phyloP scores from a whole-genome alignment of 1,140 invertebrate genomes.

The Aphidius ervi region DNA sequence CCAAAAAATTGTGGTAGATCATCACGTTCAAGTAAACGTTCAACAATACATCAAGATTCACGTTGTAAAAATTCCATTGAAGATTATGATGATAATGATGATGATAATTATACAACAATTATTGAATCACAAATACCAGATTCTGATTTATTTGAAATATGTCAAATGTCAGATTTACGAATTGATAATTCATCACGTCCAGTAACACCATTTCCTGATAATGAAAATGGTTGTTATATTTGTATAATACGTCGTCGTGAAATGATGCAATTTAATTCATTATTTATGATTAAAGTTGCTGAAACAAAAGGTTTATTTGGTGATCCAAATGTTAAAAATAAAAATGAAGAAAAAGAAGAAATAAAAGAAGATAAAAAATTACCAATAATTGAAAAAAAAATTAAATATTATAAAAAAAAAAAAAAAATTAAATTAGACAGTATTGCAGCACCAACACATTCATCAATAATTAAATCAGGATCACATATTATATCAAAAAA shows the following conservation, averaged over 20 bases:
- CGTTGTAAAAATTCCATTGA: slow-evolving; percentile 8
- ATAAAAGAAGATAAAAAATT: slow-evolving; percentile 23
- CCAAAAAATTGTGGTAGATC: slow-evolving; percentile 12
- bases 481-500: slow-evolving; percentile 11
- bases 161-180: slow-evolving; percentile 36
- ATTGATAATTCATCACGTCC: slow-evolving; percentile 26
- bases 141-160: slow-evolving; percentile 67
- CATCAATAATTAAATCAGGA: slow-evolving; percentile 40
- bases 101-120: slow-evolving; percentile 10
- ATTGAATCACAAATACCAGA: slow-evolving; percentile 57
- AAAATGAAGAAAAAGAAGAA: slow-evolving; percentile 27
- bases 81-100: slow-evolving; percentile 22
- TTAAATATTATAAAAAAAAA: slow-evolving; percentile 28
- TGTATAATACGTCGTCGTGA: slow-evolving; percentile 68
- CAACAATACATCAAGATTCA: slow-evolving; percentile 15
- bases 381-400: slow-evolving; percentile 16
- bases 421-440: slow-evolving; percentile 43
- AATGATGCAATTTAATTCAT: slow-evolving; percentile 69
- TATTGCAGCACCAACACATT: slow-evolving; percentile 53
- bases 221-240: slow-evolving; percentile 65
- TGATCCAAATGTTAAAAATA: slow-evolving; percentile 36
- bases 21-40: slow-evolving; percentile 21
- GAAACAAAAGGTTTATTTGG: slow-evolving; percentile 72
- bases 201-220: slow-evolving; percentile 17
- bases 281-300: slow-evolving; percentile 76